Conservation (phyloP, 2,888 invertebrate species). For the Graphium colonna region DNA sequence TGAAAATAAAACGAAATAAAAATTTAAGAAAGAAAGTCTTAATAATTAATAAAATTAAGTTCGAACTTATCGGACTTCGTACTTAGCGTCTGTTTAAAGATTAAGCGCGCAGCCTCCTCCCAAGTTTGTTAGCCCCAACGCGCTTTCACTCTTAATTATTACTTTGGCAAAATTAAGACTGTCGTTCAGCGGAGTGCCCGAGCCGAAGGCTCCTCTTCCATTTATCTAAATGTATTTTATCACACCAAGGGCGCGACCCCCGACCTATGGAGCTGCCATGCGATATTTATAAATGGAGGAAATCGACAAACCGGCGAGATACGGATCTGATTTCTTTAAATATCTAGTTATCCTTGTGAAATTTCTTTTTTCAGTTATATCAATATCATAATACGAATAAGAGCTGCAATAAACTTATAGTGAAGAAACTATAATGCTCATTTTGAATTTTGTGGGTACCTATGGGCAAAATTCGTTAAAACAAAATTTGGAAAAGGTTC, state of each 20-base stretch:
- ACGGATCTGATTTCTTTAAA: conserved; percentile 16
- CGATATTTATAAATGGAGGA: conserved; percentile 21
- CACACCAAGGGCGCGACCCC: conserved; percentile 48
- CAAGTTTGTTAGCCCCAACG: conserved; percentile 55
- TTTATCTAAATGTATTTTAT: conserved; percentile 79
- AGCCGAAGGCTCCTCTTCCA: conserved; percentile 64
- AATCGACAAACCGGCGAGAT: conserved; percentile 7
- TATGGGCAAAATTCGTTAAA: too few relatives aligned
- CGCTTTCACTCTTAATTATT: conserved; percentile 80
- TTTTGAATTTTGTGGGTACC: too few relatives aligned
- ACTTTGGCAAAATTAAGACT: conserved; percentile 81
- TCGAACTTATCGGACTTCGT: conserved; percentile 72
- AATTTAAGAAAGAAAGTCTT: conserved; percentile 34
- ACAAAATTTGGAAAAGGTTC: too few relatives aligned
- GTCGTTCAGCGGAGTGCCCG: conserved; percentile 72
- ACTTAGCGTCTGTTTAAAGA: conserved; percentile 77
- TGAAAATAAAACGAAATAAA: too few relatives aligned
- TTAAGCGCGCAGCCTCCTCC: conserved; percentile 61
- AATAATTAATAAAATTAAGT: conserved; percentile 75
- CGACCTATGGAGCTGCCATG: conserved; percentile 48
- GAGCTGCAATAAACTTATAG: too few relatives aligned
- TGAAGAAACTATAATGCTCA: too few relatives aligned
- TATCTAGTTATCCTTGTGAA: too few relatives aligned
- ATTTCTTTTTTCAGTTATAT: too few relatives aligned
- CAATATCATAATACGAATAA: too few relatives aligned